phyloP scores from a whole-genome alignment of 53 echinoderm and acorn worm species.

The Stichopus horrens region DNA sequence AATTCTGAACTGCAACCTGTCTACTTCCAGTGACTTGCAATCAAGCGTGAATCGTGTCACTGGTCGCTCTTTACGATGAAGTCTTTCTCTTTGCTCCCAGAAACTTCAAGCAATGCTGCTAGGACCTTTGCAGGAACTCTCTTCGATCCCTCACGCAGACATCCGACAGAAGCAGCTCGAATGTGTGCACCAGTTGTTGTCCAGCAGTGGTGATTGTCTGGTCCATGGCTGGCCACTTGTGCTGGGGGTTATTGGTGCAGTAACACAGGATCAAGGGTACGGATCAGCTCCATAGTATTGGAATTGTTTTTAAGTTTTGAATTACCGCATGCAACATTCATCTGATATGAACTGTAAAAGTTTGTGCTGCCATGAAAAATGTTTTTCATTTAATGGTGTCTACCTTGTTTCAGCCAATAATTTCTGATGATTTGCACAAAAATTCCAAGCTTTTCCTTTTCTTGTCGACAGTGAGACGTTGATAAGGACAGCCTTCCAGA shows the following conservation, averaged over 20 bases:
- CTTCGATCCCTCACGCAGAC: slow-evolving; percentile 84
- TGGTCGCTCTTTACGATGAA: no score
- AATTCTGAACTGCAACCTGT: no score
- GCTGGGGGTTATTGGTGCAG: slow-evolving; percentile 92
- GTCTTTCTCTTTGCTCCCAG: slow-evolving; percentile 41
- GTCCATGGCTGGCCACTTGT: slow-evolving; percentile 99
- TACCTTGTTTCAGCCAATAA: no score
- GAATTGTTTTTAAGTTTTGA: no score
- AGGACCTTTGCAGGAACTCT: slow-evolving; percentile 86
- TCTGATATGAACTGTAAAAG: no score
- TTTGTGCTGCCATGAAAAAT: no score
- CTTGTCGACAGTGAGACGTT: slow-evolving; percentile 67
- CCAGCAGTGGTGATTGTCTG: slow-evolving; percentile 79
- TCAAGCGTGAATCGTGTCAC: no score
- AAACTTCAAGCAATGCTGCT: slow-evolving; percentile 86
- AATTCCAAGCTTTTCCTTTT: slow-evolving; percentile 1
- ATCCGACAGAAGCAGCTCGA: slow-evolving; percentile 93
- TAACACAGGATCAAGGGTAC: slow-evolving; percentile 95
- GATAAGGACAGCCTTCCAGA: slow-evolving; percentile 88
- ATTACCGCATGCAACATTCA: no score
- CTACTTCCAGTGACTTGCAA: no score
- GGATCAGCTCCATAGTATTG: not conserved
- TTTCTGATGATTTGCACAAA: no score
- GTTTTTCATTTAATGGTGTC: no score
- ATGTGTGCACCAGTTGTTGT: slow-evolving; percentile 88